These are phyloP conservation scores for Orthosia incerta DNA, from an alignment of 2,888 invertebrate species.

Conservation along the genomic window DNA sequence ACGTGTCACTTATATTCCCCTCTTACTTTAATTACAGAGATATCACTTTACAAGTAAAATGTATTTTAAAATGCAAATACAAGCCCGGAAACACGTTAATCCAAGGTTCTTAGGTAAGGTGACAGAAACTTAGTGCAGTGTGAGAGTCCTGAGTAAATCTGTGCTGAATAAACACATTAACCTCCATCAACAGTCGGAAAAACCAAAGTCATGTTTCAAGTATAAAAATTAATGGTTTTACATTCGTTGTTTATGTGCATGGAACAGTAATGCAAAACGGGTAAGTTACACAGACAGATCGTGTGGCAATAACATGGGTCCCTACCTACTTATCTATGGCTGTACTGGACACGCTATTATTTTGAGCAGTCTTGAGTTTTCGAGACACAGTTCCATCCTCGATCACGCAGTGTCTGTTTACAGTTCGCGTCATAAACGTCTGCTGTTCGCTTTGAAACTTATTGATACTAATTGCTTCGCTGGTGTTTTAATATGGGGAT, in stretches of 20 bases:
- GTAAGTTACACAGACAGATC: background rate
- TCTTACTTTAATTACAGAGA: conserved; percentile 54
- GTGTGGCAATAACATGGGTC: no score
- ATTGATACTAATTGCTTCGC: no score
- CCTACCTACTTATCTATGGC: no score
- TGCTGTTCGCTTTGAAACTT: no score
- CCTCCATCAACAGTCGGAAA: conserved; percentile 4
- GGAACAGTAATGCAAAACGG: background rate
- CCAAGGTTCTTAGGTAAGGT: conserved; percentile 38
- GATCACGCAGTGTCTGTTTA: no score
- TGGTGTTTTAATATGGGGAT: no score
- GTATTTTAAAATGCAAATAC: conserved; percentile 60
- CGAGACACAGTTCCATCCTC: no score
- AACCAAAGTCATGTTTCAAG: conserved; percentile 28
- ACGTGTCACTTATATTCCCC: conserved; percentile 31
- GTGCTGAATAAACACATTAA: conserved; percentile 7
- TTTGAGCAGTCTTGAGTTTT: background rate
- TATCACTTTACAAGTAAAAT: conserved; percentile 60
- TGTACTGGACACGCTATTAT: background rate
- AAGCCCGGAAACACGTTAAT: conserved; percentile 54
- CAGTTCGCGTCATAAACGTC: no score
- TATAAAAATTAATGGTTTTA: conserved; percentile 31
- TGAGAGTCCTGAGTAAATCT: conserved; percentile 42
- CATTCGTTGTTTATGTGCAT: conserved; percentile 25
- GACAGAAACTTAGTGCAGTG: conserved; percentile 55